Evolutionary conservation across 2,797 vertebrate species (phyloP), one percentile per base, ranked within the genome.

Genomic region (Rallus crepitans): DNA sequence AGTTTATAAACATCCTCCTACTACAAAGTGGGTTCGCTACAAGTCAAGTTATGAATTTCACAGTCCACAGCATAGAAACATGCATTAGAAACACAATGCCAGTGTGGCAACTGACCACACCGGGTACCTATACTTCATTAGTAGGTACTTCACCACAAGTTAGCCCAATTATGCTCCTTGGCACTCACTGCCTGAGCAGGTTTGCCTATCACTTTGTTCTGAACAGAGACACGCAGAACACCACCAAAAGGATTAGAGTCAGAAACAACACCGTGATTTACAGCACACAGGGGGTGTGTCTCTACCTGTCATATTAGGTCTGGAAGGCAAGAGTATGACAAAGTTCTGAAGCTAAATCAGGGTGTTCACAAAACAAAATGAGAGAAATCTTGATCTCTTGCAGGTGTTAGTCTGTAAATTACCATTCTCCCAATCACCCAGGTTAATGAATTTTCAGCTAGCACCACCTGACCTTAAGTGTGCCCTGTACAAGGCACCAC

Each of bases 401-500:
- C 95, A 97, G 94, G 89, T 25, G 97, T 98, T 98, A 98, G 98
- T 98, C 86, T 96, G 96, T 78, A 95, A 96, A 97, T 90, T 93
- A 93, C 91, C 92, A 96, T 94, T 98, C 97, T 69, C 81, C 94
- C 95, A 95, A 86, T 96, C 98, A 98, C 93, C 63, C 96, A 93
- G 79, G 98, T 98, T 98, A 98, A 98, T 90, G 65, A 96, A 95
- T 89, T 97, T 97, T 97, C 92, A 97, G 77, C 93, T 88, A 97
- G 93, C 59, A 98, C 97, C 97, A 98, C 98, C 99, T 98, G 98
- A 99, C 99, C 99, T 99, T 98, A 98, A 96, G 70, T 98, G 96
- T 98, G 98, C 98, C 99, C 99, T 98, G 98, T 98, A 98, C 98
- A 99, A 97, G 98, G 97, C 97, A 98, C 98, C 97, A 98, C 91